Conservation (phyloP, 2,888 invertebrate species). For the Nymphalis urticae region DNA sequence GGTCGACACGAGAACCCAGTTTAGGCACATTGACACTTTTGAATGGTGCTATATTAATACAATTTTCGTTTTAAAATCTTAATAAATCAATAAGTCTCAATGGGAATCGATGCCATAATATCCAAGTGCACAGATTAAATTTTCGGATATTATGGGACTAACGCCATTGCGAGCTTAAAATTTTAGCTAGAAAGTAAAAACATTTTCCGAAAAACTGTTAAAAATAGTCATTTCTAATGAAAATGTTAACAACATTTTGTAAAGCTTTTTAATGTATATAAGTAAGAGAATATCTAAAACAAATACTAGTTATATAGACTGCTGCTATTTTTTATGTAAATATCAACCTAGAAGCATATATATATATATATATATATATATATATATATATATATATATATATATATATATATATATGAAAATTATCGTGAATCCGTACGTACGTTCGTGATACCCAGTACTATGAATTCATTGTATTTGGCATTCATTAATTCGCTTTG, state of each 20-base stretch:
- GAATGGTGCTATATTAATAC: background rate
- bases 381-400: no score
- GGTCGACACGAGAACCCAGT: conserved; percentile 9
- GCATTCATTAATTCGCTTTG: background rate
- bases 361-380: no score
- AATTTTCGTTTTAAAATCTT: background rate
- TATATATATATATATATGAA: conserved; percentile 7
- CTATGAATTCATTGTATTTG: conserved; percentile 14
- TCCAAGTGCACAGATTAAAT: no score
- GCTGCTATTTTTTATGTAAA: conserved; percentile 10
- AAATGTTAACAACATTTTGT: no score
- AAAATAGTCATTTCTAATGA: no score
- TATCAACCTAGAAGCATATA: conserved; percentile 7
- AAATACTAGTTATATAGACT: background rate
- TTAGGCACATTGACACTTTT: background rate
- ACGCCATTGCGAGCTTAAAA: no score
- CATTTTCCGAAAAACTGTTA: no score
- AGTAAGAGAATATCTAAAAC: background rate
- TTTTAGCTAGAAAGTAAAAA: no score
- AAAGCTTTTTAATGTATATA: background rate
- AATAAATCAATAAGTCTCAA: background rate
- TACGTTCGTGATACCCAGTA: background rate
- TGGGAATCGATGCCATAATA: no score
- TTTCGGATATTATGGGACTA: no score
- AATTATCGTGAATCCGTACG: conserved; percentile 12